Percentiles rank a stretch among this genome's conserved stretches.
Conservation (phyloP, 2,113 vertebrate species). For the Eulemur rufifrons region DNA sequence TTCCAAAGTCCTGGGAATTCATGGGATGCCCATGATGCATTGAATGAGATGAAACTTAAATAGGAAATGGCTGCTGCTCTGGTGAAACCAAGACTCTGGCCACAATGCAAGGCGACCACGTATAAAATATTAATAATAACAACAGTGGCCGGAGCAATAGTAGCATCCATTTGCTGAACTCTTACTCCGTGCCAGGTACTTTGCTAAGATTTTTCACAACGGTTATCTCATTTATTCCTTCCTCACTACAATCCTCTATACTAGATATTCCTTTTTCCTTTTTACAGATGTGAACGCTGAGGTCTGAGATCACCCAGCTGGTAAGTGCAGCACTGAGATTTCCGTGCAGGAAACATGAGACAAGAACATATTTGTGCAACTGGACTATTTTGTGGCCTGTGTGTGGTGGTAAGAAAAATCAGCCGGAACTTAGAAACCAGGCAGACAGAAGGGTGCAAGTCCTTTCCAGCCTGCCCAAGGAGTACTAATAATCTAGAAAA, state of each 20-base stretch:
- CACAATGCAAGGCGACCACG: not conserved
- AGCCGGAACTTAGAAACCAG: not conserved
- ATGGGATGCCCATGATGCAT: not conserved
- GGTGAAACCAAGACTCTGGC: not conserved
- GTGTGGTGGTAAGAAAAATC: not conserved
- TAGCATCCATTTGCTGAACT: not conserved
- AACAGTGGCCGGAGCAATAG: not conserved
- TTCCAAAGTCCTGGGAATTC: not conserved
- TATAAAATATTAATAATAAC: not conserved
- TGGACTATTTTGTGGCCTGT: not conserved
- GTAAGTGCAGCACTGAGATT: not conserved
- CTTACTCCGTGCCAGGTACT: not conserved
- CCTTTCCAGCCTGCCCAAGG: not conserved
- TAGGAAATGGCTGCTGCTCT: not conserved
- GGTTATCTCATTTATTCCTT: not conserved
- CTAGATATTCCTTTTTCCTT: not conserved
- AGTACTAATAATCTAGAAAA: not conserved
- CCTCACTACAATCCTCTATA: not conserved
- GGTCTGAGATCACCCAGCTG: not conserved
- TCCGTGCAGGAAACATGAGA: not conserved
- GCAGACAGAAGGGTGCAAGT: not conserved
- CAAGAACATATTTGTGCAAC: not conserved
- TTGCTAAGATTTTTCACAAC: not conserved
- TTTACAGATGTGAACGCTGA: slow-evolving; percentile 32
- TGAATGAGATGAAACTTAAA: not conserved